phyloP scores from a whole-genome alignment of 2,797 vertebrate species.

The Malurus splendens region DNA sequence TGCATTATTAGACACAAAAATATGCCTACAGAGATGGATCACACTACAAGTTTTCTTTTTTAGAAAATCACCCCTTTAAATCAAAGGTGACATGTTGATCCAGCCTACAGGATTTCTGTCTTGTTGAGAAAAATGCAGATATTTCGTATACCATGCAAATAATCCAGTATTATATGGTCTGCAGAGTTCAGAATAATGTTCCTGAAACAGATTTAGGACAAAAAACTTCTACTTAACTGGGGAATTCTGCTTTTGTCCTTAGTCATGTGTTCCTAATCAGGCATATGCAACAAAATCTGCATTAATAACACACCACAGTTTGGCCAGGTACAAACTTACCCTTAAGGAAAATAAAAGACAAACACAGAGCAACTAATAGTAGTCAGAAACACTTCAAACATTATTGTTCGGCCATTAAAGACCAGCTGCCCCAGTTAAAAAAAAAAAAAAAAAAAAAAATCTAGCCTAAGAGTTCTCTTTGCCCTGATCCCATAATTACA shows the following conservation, averaged over 20 bases:
- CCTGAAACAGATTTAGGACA: not conserved
- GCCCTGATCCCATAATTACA: not conserved
- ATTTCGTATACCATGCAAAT: not conserved
- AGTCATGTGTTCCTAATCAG: not conserved
- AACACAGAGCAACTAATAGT: not conserved
- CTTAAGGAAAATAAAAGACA: not conserved
- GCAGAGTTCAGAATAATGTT: not conserved
- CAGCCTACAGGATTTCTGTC: not conserved
- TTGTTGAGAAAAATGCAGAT: not conserved
- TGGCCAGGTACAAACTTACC: not conserved
- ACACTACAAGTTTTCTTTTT: not conserved
- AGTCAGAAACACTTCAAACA: not conserved
- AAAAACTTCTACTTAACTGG: not conserved
- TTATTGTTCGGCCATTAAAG: not conserved
- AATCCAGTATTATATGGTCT: not conserved
- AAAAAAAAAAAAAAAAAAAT: no score
- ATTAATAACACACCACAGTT: not conserved
- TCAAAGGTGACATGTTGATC: not conserved
- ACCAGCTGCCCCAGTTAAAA: not conserved
- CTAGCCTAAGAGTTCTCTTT: accelerated
- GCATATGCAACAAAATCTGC: not conserved
- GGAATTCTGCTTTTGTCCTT: not conserved
- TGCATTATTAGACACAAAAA: not conserved
- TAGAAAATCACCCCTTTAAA: not conserved
- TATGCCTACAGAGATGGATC: not conserved